Evolutionary conservation across 2,888 invertebrate species (phyloP).

Genomic region (Buathra laborator): DNA sequence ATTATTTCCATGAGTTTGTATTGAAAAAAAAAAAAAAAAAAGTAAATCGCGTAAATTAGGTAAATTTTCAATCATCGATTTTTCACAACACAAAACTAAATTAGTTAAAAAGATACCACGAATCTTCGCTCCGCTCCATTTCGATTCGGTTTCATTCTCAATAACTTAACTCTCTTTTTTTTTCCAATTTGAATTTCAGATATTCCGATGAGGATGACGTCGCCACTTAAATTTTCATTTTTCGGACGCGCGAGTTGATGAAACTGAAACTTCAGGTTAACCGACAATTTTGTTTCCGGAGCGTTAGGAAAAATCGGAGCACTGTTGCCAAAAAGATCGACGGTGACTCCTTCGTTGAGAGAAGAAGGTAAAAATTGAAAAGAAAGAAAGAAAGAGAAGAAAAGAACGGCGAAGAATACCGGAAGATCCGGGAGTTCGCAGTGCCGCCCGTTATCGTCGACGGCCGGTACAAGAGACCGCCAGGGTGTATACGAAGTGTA

Average conservation of each 20-base stretch:
- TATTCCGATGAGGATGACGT: not conserved
- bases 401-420: constrained; percentile 3
- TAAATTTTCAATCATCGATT: too few species aligned
- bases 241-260: not conserved
- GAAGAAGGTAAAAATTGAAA: not conserved
- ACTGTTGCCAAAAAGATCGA: not conserved
- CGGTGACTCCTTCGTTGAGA: not conserved
- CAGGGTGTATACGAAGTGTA: constrained; percentile 81
- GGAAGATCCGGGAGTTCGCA: constrained; percentile 13
- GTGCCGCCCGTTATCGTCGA: constrained; percentile 46
- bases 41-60: too few species aligned
- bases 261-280: not conserved
- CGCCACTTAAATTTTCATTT: not conserved
- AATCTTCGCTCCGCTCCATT: not conserved
- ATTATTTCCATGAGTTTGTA: not conserved
- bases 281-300: not conserved
- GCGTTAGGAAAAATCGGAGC: not conserved
- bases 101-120: not conserved
- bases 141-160: not conserved
- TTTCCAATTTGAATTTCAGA: not conserved
- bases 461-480: constrained; percentile 68
- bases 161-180: not conserved
- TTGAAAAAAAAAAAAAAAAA: too few species aligned
- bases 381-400: not conserved
- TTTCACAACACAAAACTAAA: not conserved